Conservation (phyloP, 1,140 invertebrate species). For the Leptopilina clavipes region DNA sequence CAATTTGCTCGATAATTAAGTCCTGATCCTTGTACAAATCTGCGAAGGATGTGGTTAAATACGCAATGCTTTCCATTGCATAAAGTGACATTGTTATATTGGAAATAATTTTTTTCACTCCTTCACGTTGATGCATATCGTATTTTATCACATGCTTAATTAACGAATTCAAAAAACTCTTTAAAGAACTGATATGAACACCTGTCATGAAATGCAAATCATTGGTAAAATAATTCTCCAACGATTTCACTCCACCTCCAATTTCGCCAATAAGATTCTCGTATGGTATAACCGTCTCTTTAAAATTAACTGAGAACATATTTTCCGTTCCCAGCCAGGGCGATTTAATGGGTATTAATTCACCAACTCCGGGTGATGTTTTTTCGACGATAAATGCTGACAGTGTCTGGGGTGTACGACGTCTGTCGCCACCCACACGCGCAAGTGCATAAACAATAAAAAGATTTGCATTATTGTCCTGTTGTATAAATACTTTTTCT, state of each 20-base stretch:
- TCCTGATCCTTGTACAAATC: conserved; percentile 83
- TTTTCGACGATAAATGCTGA: conserved; percentile 87
- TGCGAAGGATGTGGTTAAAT: conserved; percentile 81
- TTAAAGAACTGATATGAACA: conserved; percentile 68
- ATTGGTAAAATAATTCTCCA: conserved; percentile 58
- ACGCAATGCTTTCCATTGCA: conserved; percentile 86
- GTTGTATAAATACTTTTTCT: conserved; percentile 73
- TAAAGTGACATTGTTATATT: conserved; percentile 78
- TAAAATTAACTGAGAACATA: conserved; percentile 67
- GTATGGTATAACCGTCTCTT: conserved; percentile 70
- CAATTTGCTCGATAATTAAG: conserved; percentile 84
- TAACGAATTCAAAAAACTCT: conserved; percentile 72
- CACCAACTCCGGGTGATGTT: conserved; percentile 80
- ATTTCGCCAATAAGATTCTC: conserved; percentile 69
- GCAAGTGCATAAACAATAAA: conserved; percentile 75
- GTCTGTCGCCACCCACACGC: conserved; percentile 54
- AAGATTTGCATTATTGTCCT: conserved; percentile 71
- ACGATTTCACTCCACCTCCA: conserved; percentile 54
- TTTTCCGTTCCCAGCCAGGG: neutral
- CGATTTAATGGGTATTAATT: conserved; percentile 6
- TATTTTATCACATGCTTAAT: conserved; percentile 78
- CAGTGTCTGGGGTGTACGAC: conserved; percentile 65
- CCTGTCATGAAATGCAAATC: conserved; percentile 65
- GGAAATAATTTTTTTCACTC: conserved; percentile 77
- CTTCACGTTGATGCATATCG: conserved; percentile 75